Evolutionary conservation across 2,888 invertebrate species (phyloP).

Genomic region (Bedellia somnulentella): DNA sequence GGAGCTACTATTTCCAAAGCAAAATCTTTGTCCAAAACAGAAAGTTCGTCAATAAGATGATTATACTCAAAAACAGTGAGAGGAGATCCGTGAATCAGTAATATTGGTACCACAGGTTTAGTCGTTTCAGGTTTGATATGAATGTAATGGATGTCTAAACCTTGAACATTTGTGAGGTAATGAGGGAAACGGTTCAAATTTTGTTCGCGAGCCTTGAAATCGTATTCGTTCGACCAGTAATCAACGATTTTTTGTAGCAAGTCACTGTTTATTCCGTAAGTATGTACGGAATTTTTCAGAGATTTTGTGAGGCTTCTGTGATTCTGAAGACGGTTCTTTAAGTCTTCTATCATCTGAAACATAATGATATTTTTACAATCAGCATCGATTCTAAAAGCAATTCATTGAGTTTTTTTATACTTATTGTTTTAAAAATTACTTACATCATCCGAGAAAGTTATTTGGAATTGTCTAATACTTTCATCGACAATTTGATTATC

Average conservation of each 20-base stretch:
- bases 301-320: slow-evolving; percentile 25
- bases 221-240: slow-evolving; percentile 78
- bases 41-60: not conserved
- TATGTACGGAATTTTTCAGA: slow-evolving; percentile 69
- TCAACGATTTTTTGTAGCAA: slow-evolving; percentile 68
- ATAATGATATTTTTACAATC: too few relatives aligned
- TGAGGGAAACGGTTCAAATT: slow-evolving; percentile 76
- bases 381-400: too few relatives aligned
- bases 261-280: slow-evolving; percentile 79
- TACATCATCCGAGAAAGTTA: too few relatives aligned
- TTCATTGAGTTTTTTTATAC: too few relatives aligned
- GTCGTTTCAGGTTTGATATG: too few relatives aligned
- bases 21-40: slow-evolving; percentile 23
- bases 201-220: slow-evolving; percentile 66
- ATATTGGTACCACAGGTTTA: too few relatives aligned
- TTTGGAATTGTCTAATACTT: too few relatives aligned
- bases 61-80: slow-evolving; percentile 5
- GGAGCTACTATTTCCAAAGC: slow-evolving; percentile 53
- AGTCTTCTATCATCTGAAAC: slow-evolving; percentile 1
- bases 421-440: too few relatives aligned
- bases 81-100: slow-evolving; percentile 60
- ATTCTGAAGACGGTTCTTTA: not conserved
- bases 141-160: too few relatives aligned
- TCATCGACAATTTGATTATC: too few relatives aligned
- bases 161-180: slow-evolving; percentile 74